Percentiles rank a stretch among this genome's conserved stretches.
Evolutionary conservation across 2,888 invertebrate genomes (phyloP).

Genomic region (Formica aserva): DNA sequence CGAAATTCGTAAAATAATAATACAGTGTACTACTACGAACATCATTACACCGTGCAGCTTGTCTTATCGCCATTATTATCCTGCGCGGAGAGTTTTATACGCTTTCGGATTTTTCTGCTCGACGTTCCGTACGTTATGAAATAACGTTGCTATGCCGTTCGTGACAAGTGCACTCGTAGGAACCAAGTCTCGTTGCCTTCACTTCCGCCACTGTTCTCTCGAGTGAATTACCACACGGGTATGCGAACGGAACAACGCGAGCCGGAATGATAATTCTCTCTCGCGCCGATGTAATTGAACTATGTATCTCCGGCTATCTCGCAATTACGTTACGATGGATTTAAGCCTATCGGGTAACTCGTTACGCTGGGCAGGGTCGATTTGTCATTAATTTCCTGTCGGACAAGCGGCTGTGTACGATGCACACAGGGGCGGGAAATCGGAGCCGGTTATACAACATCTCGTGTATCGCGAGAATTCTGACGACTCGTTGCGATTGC

Average conservation of each 20-base stretch:
- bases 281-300: slow-evolving; percentile 48
- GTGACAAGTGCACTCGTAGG: background rate
- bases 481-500: slow-evolving; percentile 46
- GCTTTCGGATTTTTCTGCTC: slow-evolving; percentile 10
- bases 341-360: slow-evolving; percentile 58
- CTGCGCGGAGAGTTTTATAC: background rate
- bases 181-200: background rate
- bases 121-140: slow-evolving; percentile 12
- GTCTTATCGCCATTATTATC: slow-evolving; percentile 13
- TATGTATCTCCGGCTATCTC: slow-evolving; percentile 50
- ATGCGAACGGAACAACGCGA: slow-evolving; percentile 19
- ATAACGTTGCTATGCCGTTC: background rate
- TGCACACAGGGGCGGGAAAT: slow-evolving; percentile 56
- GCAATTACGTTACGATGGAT: slow-evolving; percentile 62
- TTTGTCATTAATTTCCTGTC: slow-evolving; percentile 69
- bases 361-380: slow-evolving; percentile 57
- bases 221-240: slow-evolving; percentile 18
- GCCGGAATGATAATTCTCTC: slow-evolving; percentile 22
- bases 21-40: background rate
- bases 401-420: slow-evolving; percentile 31
- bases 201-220: background rate
- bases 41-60: background rate
- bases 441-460: slow-evolving; percentile 42
- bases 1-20: background rate
- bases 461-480: slow-evolving; percentile 18